Evolutionary conservation across 2,888 invertebrate genomes (phyloP).

Genomic region (Standfussiana lucernea): DNA sequence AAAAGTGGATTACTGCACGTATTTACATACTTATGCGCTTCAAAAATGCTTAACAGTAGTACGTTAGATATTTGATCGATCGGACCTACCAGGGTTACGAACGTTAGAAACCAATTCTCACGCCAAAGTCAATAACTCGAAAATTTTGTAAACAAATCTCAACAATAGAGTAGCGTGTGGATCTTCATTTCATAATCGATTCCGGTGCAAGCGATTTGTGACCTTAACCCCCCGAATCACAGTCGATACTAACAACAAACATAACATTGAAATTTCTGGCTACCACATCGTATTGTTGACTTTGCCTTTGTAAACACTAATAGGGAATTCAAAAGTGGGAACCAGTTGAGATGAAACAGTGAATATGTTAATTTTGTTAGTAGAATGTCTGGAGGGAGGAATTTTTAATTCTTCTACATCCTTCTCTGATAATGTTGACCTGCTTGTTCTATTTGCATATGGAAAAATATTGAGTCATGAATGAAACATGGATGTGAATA

Average conservation of each 20-base stretch:
- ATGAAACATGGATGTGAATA: constrained; percentile 24
- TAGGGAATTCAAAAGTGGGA: constrained; percentile 90
- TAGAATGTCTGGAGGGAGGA: constrained; percentile 69
- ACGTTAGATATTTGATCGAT: constrained; percentile 84
- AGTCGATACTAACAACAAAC: constrained; percentile 64
- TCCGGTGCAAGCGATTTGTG: constrained; percentile 59
- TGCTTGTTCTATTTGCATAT: constrained; percentile 48
- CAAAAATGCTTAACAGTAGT: constrained; percentile 83
- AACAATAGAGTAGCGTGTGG: constrained; percentile 83
- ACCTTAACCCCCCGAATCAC: constrained; percentile 63
- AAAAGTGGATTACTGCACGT: constrained; percentile 56
- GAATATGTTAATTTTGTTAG: constrained; percentile 88
- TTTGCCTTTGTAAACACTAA: constrained; percentile 89
- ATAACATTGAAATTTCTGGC: constrained; percentile 79
- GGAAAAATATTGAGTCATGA: constrained; percentile 55
- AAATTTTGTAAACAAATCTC: constrained; percentile 87
- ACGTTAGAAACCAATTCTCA: constrained; percentile 89
- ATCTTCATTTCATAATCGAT: constrained; percentile 81
- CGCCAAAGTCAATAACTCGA: constrained; percentile 88
- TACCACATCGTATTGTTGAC: constrained; percentile 87
- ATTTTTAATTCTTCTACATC: constrained; percentile 68
- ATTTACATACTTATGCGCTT: constrained; percentile 67
- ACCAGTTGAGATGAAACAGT: constrained; percentile 89
- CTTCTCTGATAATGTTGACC: constrained; percentile 59
- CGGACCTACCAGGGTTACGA: constrained; percentile 88